These are phyloP conservation scores for Tetanocera ferruginea DNA, from an alignment of 2,888 invertebrate species.

Conservation along the genomic window DNA sequence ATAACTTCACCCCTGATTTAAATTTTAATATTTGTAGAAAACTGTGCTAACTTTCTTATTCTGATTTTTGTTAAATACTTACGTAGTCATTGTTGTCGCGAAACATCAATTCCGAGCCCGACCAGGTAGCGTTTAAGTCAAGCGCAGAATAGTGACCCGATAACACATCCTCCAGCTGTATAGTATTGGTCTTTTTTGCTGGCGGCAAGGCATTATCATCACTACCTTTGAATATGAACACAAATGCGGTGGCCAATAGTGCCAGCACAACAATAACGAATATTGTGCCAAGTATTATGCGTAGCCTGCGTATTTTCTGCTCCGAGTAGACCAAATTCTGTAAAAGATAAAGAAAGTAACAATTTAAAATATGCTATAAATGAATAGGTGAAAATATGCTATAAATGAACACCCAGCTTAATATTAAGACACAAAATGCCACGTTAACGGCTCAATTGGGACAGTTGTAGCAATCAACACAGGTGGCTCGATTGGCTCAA, in stretches of 20 bases:
- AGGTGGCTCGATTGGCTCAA: no score
- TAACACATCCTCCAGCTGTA: slow-evolving; percentile 79
- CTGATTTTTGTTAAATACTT: not conserved
- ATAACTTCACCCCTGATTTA: no score
- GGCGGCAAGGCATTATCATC: slow-evolving; percentile 43
- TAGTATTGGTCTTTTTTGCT: slow-evolving; percentile 65
- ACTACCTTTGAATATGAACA: slow-evolving; percentile 72
- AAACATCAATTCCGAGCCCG: slow-evolving; percentile 78
- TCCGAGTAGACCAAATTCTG: slow-evolving; percentile 76
- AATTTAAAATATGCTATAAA: no score
- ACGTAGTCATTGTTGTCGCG: slow-evolving; percentile 68
- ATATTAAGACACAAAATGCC: no score
- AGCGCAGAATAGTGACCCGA: slow-evolving; percentile 76
- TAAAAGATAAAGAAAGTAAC: slow-evolving; percentile 40
- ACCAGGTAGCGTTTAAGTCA: slow-evolving; percentile 86
- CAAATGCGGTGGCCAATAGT: slow-evolving; percentile 74
- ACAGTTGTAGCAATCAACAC: no score
- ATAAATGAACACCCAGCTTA: no score
- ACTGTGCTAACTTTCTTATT: no score
- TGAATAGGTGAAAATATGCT: no score
- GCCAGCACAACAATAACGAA: slow-evolving; percentile 73
- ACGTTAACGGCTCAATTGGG: no score
- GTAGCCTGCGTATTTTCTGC: slow-evolving; percentile 72
- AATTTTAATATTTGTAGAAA: no score
- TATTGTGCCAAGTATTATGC: slow-evolving; percentile 73